Evolutionary conservation across 2,888 invertebrate species (phyloP), one percentile per base, ranked within the genome.

Genomic region (Kryphioiulus occultus): DNA sequence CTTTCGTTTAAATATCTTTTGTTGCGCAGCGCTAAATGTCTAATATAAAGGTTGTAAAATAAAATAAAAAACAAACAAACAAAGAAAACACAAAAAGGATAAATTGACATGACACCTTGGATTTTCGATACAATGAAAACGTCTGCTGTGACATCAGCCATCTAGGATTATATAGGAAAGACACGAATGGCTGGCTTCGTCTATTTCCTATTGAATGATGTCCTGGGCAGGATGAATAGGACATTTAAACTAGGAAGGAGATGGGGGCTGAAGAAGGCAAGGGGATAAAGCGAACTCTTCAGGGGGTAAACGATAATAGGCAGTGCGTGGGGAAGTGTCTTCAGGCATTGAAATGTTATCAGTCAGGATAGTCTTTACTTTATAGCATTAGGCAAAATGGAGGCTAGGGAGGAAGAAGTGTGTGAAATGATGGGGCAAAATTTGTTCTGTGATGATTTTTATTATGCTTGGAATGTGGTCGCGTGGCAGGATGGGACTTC

Each of bases 261-360:
- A 17, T n/a, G 78, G 78, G 30, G 17, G 30, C 30, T 78, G 15
- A 78, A 78, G 30, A 17, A 30, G 30, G 26, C n/a, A n/a, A n/a
- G 78, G 78, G 78, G 78, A 78, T 78, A 78, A 78, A 78, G 78
- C 30, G 30, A 30, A 78, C 78, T 30, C 78, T 30, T 26, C 30
- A 78, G 78, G 78, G 26, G 78, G 78, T 78, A 78, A 78, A 78
- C 78, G 78, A 30, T 78, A 78, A 78, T 26, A 78, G 78, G 17
- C 78, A 78, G 15, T 78, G 30, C 30, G 30, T 30, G 78, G 78
- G 68, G 78, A 78, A 78, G 78, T 78, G 78, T 26, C 68, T 78
- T 78, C 78, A 30, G 78, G 78, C 30, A 78, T 15, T 78, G 78
- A 26, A 68, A 68, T 68, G 26, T 22, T 78, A 78, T 26, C 30